Conservation (phyloP, 2,797 vertebrate species). For the Lithobates sylvaticus region DNA sequence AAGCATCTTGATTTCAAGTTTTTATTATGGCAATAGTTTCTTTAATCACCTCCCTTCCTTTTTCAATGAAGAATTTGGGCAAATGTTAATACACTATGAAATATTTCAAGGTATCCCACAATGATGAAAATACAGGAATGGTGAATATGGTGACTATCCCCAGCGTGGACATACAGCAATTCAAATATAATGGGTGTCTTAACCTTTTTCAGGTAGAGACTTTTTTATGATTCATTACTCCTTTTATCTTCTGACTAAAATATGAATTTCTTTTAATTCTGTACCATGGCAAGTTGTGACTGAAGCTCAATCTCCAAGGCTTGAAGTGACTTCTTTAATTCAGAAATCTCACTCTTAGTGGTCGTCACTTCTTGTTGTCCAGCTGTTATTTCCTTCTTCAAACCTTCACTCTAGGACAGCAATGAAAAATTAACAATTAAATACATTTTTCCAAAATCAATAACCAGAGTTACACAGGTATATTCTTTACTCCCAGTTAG, state of each 20-base stretch:
- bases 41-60: no score
- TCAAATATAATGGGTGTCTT: not conserved
- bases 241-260: not conserved
- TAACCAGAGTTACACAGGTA: not conserved
- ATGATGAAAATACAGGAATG: no score
- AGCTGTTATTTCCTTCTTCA: constrained; percentile 79
- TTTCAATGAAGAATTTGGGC: no score
- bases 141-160: not conserved
- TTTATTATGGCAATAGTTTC: no score
- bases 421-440: constrained; percentile 13
- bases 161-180: not conserved
- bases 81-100: no score
- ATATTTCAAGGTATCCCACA: no score
- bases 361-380: constrained; percentile 79
- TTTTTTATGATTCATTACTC: no score
- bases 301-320: constrained; percentile 91
- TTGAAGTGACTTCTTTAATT: constrained; percentile 84
- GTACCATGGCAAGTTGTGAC: constrained; percentile 88
- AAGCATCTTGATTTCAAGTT: no score
- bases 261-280: constrained; percentile 55
- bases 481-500: no score
- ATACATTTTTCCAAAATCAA: not conserved
- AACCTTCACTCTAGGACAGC: constrained; percentile 64
- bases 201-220: not conserved
- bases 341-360: constrained; percentile 83